Evolutionary conservation across 37 sponge, comb jelly and placozoan genomes (phyloP), one percentile per base, ranked within the genome.

Genomic region (Haliclona indistincta): DNA sequence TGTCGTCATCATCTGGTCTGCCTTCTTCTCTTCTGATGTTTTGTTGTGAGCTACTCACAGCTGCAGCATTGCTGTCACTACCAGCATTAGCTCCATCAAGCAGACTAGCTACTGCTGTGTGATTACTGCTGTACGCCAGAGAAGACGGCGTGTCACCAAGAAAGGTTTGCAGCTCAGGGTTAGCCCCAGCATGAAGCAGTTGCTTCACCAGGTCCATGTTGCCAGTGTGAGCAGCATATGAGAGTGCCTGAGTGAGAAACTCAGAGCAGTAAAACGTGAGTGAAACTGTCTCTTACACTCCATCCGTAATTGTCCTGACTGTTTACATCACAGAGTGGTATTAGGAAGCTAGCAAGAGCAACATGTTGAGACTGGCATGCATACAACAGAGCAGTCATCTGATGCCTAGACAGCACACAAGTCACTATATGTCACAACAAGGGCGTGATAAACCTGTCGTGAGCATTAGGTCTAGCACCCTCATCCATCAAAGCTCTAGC

Each of bases 361-460:
- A 38, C 10, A 53, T 79, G 67, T 51, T 81, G 63, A 17, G 42
- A 47, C 30, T 84, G 69, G 39, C 86, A 73, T 25, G 88, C 85
- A 30, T 78, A 73, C 79, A 93, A 68, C 30, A 93, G 74, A 0
- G 94, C 82, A 51, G 84, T 76, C 82, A 88, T 84, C 54, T 68
- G 78, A 43, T 83, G 58, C 40, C 81, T 76, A 40, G 1, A 20
- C 17, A 44, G 20, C 30, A 42, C 15, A 41, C 2, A 37, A 22
- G 23, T 29, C 10, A 6, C 8, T 44, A 28, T 45, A 15, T 6
- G 15, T 29, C 34, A 33, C 43, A 26, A 2, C 30, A 30, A 39
- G 3, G 41, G 17, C 19, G 36, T 10, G 26, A 1, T 30, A 22
- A 36, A 76, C 53, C 75, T 66, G 72, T 89, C 94, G 26, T 86